Conservation (phyloP, 1,140 invertebrate genomes). For the Ectropis grisescens region DNA sequence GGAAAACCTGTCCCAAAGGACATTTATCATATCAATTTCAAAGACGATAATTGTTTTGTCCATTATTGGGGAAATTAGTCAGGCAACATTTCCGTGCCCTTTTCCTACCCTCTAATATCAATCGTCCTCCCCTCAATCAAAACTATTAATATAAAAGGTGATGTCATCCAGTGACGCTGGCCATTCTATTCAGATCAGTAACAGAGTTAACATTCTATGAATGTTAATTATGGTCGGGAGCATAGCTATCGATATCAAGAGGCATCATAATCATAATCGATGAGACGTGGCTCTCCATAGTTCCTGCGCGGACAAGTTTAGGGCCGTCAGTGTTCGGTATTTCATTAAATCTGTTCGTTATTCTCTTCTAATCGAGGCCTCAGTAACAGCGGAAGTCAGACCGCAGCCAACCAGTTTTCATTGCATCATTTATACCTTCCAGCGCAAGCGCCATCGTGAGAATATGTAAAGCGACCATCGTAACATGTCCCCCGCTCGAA, state of each 20-base stretch:
- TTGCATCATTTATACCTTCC: conserved; percentile 41
- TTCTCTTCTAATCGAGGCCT: conserved; percentile 23
- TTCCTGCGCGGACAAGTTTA: conserved; percentile 8
- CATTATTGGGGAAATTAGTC: no score
- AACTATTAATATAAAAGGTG: no score
- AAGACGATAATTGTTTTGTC: no score
- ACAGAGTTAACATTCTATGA: no score
- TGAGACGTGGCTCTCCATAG: conserved; percentile 9
- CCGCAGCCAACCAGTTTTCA: conserved; percentile 31
- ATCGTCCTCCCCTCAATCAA: no score
- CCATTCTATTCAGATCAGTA: no score
- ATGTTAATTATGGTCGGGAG: conserved; percentile 14
- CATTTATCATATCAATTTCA: no score
- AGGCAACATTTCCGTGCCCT: no score
- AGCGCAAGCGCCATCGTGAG: conserved; percentile 48
- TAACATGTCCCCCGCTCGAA: conserved; percentile 9
- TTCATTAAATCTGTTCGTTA: conserved; percentile 19
- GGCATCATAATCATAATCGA: conserved; percentile 13
- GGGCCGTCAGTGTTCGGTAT: conserved; percentile 13
- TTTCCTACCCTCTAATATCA: no score
- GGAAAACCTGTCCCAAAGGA: no score
- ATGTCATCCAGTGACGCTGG: no score
- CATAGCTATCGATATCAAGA: conserved; percentile 12
- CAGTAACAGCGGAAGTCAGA: conserved; percentile 22
- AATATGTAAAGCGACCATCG: conserved; percentile 23